These are phyloP conservation scores for Mactra quadrangularis DNA, from an alignment of 1,140 invertebrate species.

Conservation along the genomic window DNA sequence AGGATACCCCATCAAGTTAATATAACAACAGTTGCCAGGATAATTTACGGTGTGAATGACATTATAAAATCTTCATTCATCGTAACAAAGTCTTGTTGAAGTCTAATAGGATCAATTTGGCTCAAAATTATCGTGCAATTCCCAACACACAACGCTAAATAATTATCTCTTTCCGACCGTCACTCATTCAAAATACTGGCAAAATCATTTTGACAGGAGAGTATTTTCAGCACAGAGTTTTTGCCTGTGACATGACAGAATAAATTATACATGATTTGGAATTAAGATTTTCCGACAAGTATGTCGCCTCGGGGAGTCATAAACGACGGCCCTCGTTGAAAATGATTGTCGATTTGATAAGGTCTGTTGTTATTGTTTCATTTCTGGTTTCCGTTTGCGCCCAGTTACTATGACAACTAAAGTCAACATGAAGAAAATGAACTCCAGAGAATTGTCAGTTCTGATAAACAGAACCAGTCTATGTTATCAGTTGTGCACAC, in stretches of 20 bases:
- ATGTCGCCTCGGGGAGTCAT: conserved; percentile 45
- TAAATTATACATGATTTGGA: conserved; percentile 60
- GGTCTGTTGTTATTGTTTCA: conserved; percentile 46
- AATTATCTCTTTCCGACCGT: conserved; percentile 55
- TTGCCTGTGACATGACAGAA: conserved; percentile 57
- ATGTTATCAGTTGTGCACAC: too few relatives aligned
- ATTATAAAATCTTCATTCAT: too few relatives aligned
- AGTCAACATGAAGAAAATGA: not conserved
- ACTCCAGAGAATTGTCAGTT: not conserved
- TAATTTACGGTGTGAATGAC: too few relatives aligned
- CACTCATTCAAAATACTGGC: conserved; percentile 38
- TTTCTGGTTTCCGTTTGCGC: conserved; percentile 23
- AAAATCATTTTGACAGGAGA: conserved; percentile 58
- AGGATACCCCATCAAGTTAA: too few relatives aligned
- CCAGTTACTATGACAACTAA: conserved; percentile 11
- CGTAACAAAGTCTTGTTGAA: too few relatives aligned
- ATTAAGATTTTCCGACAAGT: conserved; percentile 49
- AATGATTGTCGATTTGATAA: conserved; percentile 51
- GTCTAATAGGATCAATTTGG: conserved; percentile 42
- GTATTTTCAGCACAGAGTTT: conserved; percentile 50
- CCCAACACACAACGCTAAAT: conserved; percentile 49
- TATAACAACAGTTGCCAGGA: too few relatives aligned
- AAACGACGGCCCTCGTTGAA: conserved; percentile 26
- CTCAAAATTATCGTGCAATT: conserved; percentile 55
- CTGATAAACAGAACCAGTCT: too few relatives aligned